Evolutionary conservation across 2,888 invertebrate species (phyloP), one percentile per base, ranked within the genome.

Genomic region (Lepidocyrtinus sp.): DNA sequence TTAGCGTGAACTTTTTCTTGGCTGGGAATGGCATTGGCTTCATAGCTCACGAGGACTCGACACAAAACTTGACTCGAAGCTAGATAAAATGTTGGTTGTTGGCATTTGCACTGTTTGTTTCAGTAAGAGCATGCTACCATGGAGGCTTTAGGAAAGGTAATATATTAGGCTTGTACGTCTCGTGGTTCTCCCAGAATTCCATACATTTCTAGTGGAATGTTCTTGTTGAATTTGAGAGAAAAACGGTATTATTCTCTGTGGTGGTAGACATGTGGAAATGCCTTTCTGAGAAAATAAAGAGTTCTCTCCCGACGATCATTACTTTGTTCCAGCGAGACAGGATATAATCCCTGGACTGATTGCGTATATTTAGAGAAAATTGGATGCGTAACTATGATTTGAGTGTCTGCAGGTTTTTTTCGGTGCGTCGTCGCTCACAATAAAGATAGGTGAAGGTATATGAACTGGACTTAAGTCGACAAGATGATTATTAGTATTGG

Each of bases 401-500:
- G 17, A 21, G 22, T 62, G 70, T 61, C 61, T 70, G 70, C 70
- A 61, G 9, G 22, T 69, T 55, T 69, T 69, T 26, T 15, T 17
- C 50, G 12, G 36, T 36, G 15, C 50, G 50, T 50, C 50, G 50
- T 50, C 50, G 12, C 50, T 50, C 50, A 7, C 50, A n/a, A n/a
- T n/a, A n/a, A n/a, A n/a, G 50, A 2, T 2, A 50, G 50, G 50
- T 50, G 50, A 50, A 50, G 50, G 50, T 50, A 22, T 64, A 73
- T 61, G 22, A 70, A 76, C 64, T 71, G 64, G 70, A 70, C 70
- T 55, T 50, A 12, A 64, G 27, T 64, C 27, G 76, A 70, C 65
- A 65, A 71, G 71, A 71, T 71, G 65, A 74, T 67, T 73, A n/a
- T n/a, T n/a, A n/a, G n/a, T n/a, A 73, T 73, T 76, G 76, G 76